Evolutionary conservation across 1,140 invertebrate species (phyloP), one percentile per base, ranked within the genome.

Genomic region (Heliothis subflexa): DNA sequence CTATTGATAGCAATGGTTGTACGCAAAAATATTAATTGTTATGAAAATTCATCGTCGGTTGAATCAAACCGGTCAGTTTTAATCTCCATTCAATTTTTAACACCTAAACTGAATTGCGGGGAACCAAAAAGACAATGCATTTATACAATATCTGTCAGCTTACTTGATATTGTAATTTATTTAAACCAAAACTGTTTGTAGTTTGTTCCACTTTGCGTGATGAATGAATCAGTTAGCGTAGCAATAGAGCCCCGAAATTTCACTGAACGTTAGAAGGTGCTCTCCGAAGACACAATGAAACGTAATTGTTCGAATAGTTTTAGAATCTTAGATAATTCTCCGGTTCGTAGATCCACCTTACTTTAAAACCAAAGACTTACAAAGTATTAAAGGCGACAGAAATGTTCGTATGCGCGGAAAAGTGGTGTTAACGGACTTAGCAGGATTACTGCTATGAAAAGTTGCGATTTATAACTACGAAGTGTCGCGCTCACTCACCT

Each of bases 351-450:
- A 70, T 70, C 66, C 47, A 28, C 25, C 21, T n/a, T 70, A 70
- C 25, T 21, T 70, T 28, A 70, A 25, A 18, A 13, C 50, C 66
- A 70, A 70, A 70, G 66, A 21, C 13, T 52, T 49, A 50, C 66
- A 50, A 70, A 70, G 66, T 70, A 52, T 70, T 14, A 70, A n/a
- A 50, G 21, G 47, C 21, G 45, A n/a, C 62, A 14, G 21, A 70
- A 70, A 18, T 70, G 66, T 14, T 70, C 66, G 47, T 47, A 66
- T 66, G 33, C 47, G 18, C 64, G 11, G 62, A 70, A 50, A 70
- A 50, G 47, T 28, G 66, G 21, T 70, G 47, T 28, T 50, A 49
- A 28, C 61, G 40, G 45, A 64, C 61, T 45, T 45, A 18, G 10
- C 40, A 40, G 16, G 62, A 66, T 66, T 70, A 70, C 45, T 7